A percentile compares a stretch with the other conserved stretches of the same genome.
phyloP scores from a whole-genome alignment of 2,888 invertebrate species.

The Tenthredo livida region DNA sequence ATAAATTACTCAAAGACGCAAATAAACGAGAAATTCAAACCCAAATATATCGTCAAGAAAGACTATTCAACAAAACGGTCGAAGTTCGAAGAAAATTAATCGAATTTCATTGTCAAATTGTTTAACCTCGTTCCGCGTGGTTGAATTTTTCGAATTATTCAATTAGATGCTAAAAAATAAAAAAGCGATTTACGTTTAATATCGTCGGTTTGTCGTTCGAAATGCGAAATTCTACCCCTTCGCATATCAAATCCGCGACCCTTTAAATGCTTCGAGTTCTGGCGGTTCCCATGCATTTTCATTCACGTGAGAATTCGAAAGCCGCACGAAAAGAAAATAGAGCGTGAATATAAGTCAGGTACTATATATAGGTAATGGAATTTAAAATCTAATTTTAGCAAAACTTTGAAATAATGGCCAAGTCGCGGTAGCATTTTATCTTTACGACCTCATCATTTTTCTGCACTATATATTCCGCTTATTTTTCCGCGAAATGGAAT shows the following conservation, averaged over 20 bases:
- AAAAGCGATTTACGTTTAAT: neutral
- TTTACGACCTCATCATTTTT: conserved; percentile 28
- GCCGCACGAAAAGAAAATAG: conserved; percentile 1
- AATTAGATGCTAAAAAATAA: neutral
- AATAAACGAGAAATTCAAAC: neutral
- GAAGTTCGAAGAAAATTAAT: neutral
- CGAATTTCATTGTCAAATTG: neutral
- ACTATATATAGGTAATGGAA: conserved; percentile 64
- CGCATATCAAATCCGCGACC: neutral
- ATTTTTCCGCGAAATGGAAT: neutral
- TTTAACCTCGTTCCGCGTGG: neutral
- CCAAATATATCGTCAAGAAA: neutral
- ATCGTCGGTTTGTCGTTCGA: neutral
- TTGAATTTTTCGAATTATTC: neutral
- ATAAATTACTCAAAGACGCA: neutral
- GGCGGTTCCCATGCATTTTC: conserved; percentile 22
- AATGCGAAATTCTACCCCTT: neutral
- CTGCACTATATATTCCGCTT: neutral
- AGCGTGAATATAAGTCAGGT: conserved; percentile 13
- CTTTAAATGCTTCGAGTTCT: neutral
- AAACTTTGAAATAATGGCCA: conserved; percentile 39
- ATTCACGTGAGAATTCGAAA: conserved; percentile 34
- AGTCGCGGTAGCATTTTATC: neutral
- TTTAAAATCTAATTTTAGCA: conserved; percentile 72
- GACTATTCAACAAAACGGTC: neutral